Conservation (phyloP, 2,888 invertebrate genomes). For the Chalcis sispes region DNA sequence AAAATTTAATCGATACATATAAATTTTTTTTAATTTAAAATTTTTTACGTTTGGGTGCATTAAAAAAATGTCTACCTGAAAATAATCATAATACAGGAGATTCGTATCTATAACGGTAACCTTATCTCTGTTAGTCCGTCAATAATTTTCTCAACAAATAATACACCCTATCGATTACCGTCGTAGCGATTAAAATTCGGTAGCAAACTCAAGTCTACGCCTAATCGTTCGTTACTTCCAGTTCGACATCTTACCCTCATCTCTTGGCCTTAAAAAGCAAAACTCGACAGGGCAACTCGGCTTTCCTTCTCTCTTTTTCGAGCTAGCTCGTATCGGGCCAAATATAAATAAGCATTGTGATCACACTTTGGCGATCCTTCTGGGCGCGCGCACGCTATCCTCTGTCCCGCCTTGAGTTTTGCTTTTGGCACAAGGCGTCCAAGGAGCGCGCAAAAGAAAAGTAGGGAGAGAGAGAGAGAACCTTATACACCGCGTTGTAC, state of each 20-base stretch:
- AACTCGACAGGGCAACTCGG: not conserved
- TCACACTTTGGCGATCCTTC: slow-evolving; percentile 26
- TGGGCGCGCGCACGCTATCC: not conserved
- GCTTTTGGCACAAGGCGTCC: slow-evolving; percentile 23
- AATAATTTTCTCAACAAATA: too few relatives aligned
- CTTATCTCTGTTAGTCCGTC: too few relatives aligned
- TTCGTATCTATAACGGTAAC: too few relatives aligned
- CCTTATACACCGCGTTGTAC: too few relatives aligned
- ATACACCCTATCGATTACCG: too few relatives aligned
- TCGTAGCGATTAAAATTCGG: not conserved
- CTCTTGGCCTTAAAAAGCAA: not conserved
- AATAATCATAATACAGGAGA: too few relatives aligned
- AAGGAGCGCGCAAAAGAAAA: not conserved
- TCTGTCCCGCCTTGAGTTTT: not conserved
- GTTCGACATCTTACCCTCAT: not conserved
- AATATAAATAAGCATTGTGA: slow-evolving; percentile 49
- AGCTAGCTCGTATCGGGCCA: too few relatives aligned
- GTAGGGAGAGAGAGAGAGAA: not conserved
- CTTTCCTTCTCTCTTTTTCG: not conserved
- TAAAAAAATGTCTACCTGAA: too few relatives aligned
- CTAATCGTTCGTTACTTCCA: slow-evolving; percentile 13
- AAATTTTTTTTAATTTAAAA: too few relatives aligned
- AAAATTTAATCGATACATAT: too few relatives aligned
- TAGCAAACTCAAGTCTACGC: not conserved
- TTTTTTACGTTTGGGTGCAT: too few relatives aligned